Base-by-base conservation (phyloP, 2,888 invertebrate species). In the Thymelicus acteon region DNA sequence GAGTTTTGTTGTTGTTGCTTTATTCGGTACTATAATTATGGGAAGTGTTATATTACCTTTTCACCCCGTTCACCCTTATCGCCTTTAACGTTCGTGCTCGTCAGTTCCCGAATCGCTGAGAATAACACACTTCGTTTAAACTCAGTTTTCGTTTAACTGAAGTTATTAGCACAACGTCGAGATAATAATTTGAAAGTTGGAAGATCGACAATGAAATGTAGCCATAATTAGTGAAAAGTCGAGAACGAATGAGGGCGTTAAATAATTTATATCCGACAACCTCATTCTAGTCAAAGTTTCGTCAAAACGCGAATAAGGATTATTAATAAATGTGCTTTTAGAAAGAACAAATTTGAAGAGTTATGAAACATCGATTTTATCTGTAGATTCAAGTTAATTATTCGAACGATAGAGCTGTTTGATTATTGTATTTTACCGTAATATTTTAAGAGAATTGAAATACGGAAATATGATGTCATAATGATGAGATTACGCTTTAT, bases 51-150 rank as follows among this genome's bases (percentile, higher is more conserved):
- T 75, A 77, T 84, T 90, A 93, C 93, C 92, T 93, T 93, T 76
- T 91, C 92, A 66, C 92, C 93, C 72, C 80, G 77, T 15, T 91
- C 91, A 54, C 89, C 61, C 68, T 63, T 69, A 72, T 74, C 78
- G 39, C 70, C 60, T 60, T 64, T 63, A 58, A 60, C 40, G 48
- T 10, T 69, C 15, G 48, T 19, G 47, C 39, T 69, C 64, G 72
- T 67, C 72, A 78, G 75, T 64, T 89, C 82, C 71, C 86, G 86
- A 60, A 86, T 79, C 73, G 88, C 93, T 93, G 85, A 71, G 79
- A 82, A 85, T 73, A 80, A 79, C 71, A 75, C 71, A 74, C 71
- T 67, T 75, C 72, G 80, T 80, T 80, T 78, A 81, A 80, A 83
- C 83, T 83, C 81, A 76, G 76, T 74, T 72, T 74, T 76, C 75